These are phyloP conservation scores for Solenodon paradoxus DNA, from an alignment of 2,113 vertebrate genomes.

Conservation along the genomic window DNA sequence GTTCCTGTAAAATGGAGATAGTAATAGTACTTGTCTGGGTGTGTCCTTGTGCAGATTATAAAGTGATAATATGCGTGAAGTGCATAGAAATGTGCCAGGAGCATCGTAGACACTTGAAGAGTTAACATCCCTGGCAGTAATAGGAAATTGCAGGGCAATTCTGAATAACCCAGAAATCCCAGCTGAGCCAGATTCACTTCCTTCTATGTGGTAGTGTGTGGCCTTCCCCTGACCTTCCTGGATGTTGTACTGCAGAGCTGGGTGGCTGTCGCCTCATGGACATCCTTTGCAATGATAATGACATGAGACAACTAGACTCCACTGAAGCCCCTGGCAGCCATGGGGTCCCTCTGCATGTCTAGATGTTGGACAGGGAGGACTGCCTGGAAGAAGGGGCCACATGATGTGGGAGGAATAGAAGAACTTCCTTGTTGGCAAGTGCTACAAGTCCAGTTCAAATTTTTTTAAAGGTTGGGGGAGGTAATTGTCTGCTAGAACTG, in stretches of 20 bases:
- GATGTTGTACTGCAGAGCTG: background rate
- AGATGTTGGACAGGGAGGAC: background rate
- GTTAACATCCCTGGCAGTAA: no score
- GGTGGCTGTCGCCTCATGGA: background rate
- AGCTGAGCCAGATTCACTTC: background rate
- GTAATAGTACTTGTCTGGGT: background rate
- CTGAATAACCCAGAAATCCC: background rate
- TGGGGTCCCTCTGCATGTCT: background rate
- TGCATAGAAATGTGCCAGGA: background rate
- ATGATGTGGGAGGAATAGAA: background rate
- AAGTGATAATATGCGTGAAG: rapidly evolving
- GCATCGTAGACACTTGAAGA: rapidly evolving
- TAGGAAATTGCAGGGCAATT: background rate
- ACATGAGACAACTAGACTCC: background rate
- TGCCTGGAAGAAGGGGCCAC: background rate
- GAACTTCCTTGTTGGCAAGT: background rate
- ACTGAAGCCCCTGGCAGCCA: background rate
- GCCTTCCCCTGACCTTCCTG: no score
- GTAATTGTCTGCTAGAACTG: background rate
- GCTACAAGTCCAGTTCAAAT: background rate
- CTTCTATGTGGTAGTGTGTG: background rate
- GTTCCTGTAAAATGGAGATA: background rate
- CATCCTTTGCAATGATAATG: background rate
- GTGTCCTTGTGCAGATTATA: background rate
- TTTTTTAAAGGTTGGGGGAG: background rate